Evolutionary conservation across 2,888 invertebrate species (phyloP).

Genomic region (Tachina lurida): DNA sequence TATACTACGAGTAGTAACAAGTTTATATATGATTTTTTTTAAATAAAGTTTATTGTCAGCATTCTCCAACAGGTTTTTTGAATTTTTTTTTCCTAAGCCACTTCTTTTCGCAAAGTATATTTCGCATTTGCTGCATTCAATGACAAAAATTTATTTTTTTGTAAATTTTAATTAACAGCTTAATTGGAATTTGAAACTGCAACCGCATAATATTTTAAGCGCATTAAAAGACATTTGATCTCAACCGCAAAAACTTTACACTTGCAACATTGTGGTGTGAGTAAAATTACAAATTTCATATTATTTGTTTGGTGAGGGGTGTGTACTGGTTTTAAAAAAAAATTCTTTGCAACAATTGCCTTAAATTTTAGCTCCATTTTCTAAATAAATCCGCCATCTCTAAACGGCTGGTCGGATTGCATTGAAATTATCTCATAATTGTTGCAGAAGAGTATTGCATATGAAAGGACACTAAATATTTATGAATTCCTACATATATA

Average conservation of each 20-base stretch:
- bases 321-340: too few relatives aligned
- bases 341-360: too few relatives aligned
- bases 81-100: slow-evolving; percentile 1
- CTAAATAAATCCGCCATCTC: not conserved
- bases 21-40: slow-evolving; percentile 20
- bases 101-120: slow-evolving; percentile 13
- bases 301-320: not conserved
- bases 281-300: not conserved
- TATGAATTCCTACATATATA: too few relatives aligned
- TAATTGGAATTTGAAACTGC: slow-evolving; percentile 56
- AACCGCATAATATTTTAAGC: slow-evolving; percentile 47
- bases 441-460: too few relatives aligned
- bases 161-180: slow-evolving; percentile 45
- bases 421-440: too few relatives aligned
- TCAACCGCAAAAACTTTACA: slow-evolving; percentile 35
- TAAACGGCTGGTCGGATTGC: too few relatives aligned
- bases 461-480: too few relatives aligned
- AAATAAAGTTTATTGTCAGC: not conserved
- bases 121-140: slow-evolving; percentile 4
- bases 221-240: slow-evolving; percentile 50
- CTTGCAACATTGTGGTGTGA: slow-evolving; percentile 25
- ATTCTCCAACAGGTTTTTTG: slow-evolving; percentile 32
- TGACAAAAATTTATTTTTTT: slow-evolving; percentile 27
- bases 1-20: slow-evolving; percentile 1
- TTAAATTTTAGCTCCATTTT: not conserved